A percentile compares a stretch with the other conserved stretches of the same genome.
These are phyloP conservation scores for Carterocephalus palaemon DNA, from an alignment of 2,888 invertebrate genomes.

Conservation along the genomic window DNA sequence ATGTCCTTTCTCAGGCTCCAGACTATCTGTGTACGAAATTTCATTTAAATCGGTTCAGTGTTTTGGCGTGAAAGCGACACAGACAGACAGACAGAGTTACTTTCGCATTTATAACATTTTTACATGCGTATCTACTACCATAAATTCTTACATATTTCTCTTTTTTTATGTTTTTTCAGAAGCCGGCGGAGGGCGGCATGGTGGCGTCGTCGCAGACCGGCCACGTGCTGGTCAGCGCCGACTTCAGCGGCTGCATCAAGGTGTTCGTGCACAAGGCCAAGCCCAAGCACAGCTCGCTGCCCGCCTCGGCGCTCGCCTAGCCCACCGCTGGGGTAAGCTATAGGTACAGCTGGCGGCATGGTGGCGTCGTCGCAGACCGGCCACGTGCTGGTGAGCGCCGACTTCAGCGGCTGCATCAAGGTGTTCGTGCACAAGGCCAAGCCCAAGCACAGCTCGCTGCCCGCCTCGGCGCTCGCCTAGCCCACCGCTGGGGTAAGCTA, in stretches of 20 bases:
- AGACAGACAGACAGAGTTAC: no score
- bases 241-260: conserved; percentile 97
- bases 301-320: conserved; percentile 89
- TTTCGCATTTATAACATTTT: no score
- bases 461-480: conserved; percentile 89
- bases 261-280: conserved; percentile 96
- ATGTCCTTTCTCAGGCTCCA: no score
- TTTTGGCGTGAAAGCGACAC: no score
- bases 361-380: conserved; percentile 90
- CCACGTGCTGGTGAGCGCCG: conserved; percentile 97
- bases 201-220: conserved; percentile 89
- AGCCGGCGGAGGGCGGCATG: conserved; percentile 31
- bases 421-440: conserved; percentile 96
- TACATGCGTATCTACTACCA: no score
- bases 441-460: conserved; percentile 94
- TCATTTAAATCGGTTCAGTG: no score
- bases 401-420: conserved; percentile 97
- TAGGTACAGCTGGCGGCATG: no score
- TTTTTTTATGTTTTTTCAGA: no score
- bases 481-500: background rate
- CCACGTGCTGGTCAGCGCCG: conserved; percentile 97
- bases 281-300: conserved; percentile 94
- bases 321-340: background rate
- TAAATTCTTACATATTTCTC: no score
- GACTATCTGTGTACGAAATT: no score